Percentiles rank a stretch among this genome's conserved stretches.
These are phyloP conservation scores for Silurus asotus DNA, from an alignment of 2,113 vertebrate genomes.

Conservation along the genomic window DNA sequence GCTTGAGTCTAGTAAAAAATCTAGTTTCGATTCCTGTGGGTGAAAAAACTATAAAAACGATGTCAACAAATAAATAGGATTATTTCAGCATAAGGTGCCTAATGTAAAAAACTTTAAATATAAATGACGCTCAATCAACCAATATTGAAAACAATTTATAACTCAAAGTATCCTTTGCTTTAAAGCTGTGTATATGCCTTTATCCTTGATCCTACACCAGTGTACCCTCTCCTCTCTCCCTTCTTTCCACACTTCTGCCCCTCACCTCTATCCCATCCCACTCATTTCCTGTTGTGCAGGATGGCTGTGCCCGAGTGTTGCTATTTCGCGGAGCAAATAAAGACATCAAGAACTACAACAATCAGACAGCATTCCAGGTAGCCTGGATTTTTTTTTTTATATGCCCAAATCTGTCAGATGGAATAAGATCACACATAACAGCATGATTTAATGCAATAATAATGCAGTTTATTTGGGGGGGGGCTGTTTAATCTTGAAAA, in stretches of 20 bases:
- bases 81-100: neutral
- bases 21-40: neutral
- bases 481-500: neutral
- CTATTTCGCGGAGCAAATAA: slow-evolving; percentile 95
- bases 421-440: neutral
- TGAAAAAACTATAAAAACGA: neutral
- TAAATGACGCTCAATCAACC: neutral
- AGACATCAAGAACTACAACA: slow-evolving; percentile 96
- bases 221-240: slow-evolving; percentile 21
- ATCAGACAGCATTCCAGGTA: slow-evolving; percentile 96
- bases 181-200: neutral
- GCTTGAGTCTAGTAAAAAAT: neutral
- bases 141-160: neutral
- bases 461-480: neutral
- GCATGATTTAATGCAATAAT: neutral
- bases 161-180: neutral
- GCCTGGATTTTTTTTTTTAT: neutral
- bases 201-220: slow-evolving; percentile 35
- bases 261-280: neutral
- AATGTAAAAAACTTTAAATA: neutral
- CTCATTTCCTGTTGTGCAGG: slow-evolving; percentile 67
- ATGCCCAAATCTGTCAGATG: neutral
- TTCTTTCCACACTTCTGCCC: slow-evolving; percentile 12
- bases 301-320: slow-evolving; percentile 92
- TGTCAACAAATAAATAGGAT: neutral